Conservation (phyloP, 2,797 vertebrate genomes). For the Brachymystax lenok region DNA sequence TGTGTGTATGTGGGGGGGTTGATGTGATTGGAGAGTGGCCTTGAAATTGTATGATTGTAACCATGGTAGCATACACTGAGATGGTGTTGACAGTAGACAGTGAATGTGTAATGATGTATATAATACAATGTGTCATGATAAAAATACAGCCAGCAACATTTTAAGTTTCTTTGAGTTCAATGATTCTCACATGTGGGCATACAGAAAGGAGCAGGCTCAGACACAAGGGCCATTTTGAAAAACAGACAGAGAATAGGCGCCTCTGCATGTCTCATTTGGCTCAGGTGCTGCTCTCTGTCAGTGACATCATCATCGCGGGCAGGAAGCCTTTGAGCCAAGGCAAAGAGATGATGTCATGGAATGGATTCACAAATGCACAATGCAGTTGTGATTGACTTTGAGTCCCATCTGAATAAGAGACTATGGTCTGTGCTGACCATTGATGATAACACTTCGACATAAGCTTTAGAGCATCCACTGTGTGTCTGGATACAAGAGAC, state of each 20-base stretch:
- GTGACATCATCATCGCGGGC: slow-evolving; percentile 24
- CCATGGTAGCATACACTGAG: background rate
- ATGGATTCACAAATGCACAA: slow-evolving; percentile 48
- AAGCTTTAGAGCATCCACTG: slow-evolving; percentile 59
- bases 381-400: slow-evolving; percentile 62
- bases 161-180: slow-evolving; percentile 4
- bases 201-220: background rate
- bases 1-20: background rate
- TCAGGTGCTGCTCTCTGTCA: background rate
- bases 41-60: slow-evolving; percentile 15
- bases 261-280: background rate
- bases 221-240: background rate
- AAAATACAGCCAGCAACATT: slow-evolving; percentile 12
- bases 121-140: background rate
- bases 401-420: slow-evolving; percentile 42
- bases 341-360: background rate
- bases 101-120: slow-evolving; percentile 9
- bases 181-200: slow-evolving; percentile 17
- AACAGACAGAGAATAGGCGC: background rate
- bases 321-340: background rate
- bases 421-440: background rate
- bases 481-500: slow-evolving; percentile 62
- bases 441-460: slow-evolving; percentile 43
- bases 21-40: slow-evolving; percentile 13
- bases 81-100: slow-evolving; percentile 1